These are phyloP conservation scores for Altica lythri DNA, from an alignment of 2,888 invertebrate genomes.

Conservation along the genomic window DNA sequence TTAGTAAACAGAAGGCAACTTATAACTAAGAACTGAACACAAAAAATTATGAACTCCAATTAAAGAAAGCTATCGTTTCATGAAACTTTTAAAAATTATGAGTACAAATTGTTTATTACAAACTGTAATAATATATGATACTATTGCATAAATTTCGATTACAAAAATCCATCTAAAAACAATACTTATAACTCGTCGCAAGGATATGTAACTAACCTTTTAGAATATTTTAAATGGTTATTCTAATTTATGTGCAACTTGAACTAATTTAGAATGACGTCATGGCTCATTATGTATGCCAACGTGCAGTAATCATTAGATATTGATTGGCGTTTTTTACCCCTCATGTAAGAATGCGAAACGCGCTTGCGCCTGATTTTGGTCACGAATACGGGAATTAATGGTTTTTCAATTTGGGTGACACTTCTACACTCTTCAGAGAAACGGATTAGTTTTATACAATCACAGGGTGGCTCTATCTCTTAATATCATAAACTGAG, in stretches of 20 bases:
- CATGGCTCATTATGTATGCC: slow-evolving; percentile 57
- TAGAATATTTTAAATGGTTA: too few species aligned
- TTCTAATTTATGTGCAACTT: slow-evolving; percentile 19
- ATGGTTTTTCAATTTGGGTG: slow-evolving; percentile 56
- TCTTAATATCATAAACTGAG: slow-evolving; percentile 1
- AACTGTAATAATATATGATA: too few species aligned
- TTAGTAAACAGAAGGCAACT: too few species aligned
- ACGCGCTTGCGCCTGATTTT: slow-evolving; percentile 48
- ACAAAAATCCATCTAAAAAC: too few species aligned
- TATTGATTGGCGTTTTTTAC: slow-evolving; percentile 57
- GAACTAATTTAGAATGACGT: slow-evolving; percentile 55
- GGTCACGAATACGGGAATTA: slow-evolving; percentile 53
- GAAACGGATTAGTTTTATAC: slow-evolving; percentile 22
- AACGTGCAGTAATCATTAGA: slow-evolving; percentile 57
- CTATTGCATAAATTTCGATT: too few species aligned
- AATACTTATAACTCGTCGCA: too few species aligned
- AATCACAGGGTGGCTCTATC: slow-evolving; percentile 8
- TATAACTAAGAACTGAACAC: too few species aligned
- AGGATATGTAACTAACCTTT: too few species aligned
- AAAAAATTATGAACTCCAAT: too few species aligned
- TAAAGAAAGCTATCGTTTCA: too few species aligned
- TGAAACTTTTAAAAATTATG: too few species aligned
- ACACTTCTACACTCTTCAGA: slow-evolving; percentile 46
- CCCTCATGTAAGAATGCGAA: slow-evolving; percentile 44
- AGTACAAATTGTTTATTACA: too few species aligned